Conservation (phyloP, 2,888 invertebrate genomes). For the Dryococelus australis region DNA sequence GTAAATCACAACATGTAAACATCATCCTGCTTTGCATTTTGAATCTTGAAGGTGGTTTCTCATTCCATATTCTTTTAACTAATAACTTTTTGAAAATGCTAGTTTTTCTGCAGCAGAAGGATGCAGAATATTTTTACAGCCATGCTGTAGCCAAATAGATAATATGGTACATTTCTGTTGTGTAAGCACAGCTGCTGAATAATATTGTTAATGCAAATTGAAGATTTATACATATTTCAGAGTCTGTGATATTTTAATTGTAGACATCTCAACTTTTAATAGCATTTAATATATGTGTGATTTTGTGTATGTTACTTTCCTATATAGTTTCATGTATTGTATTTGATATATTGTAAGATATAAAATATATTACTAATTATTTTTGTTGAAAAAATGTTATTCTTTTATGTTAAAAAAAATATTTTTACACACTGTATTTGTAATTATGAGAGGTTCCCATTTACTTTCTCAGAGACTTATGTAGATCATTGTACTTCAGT, state of each 20-base stretch:
- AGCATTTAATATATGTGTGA: no score
- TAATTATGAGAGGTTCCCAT: no score
- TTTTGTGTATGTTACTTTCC: no score
- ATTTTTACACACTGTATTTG: no score
- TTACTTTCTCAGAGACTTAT: no score
- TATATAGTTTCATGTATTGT: no score
- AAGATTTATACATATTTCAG: neutral
- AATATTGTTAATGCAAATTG: neutral
- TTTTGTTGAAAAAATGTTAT: no score
- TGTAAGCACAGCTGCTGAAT: neutral
- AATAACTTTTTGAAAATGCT: neutral
- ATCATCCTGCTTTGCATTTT: neutral
- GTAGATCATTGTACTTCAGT: no score
- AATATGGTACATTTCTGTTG: neutral
- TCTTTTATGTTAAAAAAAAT: no score
- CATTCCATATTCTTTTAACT: neutral
- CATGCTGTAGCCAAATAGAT: neutral
- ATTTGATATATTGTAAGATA: no score
- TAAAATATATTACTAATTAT: no score
- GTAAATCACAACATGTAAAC: conserved; percentile 1
- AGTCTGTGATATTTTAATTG: neutral
- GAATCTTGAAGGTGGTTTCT: neutral
- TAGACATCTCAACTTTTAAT: neutral
- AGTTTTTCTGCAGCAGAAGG: neutral
- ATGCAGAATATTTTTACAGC: neutral